Conservation (phyloP, 1,140 invertebrate genomes). For the Diuraphis noxia region DNA sequence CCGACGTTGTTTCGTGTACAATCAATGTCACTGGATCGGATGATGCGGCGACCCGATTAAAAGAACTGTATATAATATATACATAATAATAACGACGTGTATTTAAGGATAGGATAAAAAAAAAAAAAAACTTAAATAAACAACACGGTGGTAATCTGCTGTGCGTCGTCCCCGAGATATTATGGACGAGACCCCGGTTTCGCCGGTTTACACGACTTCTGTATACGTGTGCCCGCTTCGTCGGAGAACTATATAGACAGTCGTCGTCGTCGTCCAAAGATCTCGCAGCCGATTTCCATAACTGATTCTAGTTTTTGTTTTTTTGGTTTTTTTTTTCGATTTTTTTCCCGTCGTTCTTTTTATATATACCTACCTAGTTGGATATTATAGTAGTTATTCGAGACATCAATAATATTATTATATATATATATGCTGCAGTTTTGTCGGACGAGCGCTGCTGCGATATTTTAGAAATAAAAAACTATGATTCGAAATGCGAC, state of each 20-base stretch:
- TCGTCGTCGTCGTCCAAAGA: background rate
- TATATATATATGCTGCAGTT: background rate
- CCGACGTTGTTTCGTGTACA: background rate
- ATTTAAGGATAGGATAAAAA: background rate
- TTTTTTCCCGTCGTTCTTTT: too few relatives aligned
- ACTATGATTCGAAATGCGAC: background rate
- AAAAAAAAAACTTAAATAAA: background rate
- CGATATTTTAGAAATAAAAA: background rate
- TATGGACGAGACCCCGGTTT: background rate
- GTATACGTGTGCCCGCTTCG: background rate
- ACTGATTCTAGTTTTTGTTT: background rate
- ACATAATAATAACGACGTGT: background rate
- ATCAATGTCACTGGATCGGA: conserved; percentile 10
- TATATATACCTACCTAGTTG: too few relatives aligned
- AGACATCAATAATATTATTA: too few relatives aligned
- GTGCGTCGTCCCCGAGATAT: background rate
- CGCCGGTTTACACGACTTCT: background rate
- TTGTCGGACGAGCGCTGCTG: background rate
- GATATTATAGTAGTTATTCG: too few relatives aligned
- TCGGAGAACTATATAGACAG: background rate
- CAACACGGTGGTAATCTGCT: background rate
- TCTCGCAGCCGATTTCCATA: background rate
- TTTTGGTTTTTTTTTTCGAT: background rate
- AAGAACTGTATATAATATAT: background rate
- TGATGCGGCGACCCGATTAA: conserved; percentile 6